phyloP scores from a whole-genome alignment of 2,888 invertebrate species.

The Carabus problematicus region DNA sequence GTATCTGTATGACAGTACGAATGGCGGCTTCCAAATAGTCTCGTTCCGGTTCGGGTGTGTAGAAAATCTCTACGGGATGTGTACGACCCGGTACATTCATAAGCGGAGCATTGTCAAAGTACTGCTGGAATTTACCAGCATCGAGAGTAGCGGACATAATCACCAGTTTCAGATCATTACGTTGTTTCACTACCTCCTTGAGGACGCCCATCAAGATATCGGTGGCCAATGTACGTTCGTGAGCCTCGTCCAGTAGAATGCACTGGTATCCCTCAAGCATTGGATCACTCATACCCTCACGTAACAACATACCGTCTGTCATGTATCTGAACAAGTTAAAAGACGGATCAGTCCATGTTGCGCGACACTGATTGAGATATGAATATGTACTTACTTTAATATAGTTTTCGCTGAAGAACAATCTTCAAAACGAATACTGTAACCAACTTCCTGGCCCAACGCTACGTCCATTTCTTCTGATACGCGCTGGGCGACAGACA shows the following conservation, averaged over 20 bases:
- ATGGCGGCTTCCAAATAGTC: conserved; percentile 99
- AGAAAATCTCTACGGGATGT: conserved; percentile 97
- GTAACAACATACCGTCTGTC: conserved; percentile 99
- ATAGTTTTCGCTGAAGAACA: conserved; percentile 94
- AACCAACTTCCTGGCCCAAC: conserved; percentile 90
- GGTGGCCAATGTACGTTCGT: conserved; percentile 97
- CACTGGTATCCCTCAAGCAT: conserved; percentile 96
- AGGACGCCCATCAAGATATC: conserved; percentile 99
- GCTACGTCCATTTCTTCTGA: conserved; percentile 99
- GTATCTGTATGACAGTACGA: conserved; percentile 92
- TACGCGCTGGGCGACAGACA: conserved; percentile 98
- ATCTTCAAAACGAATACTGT: conserved; percentile 98
- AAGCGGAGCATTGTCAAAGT: conserved; percentile 97
- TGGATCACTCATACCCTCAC: conserved; percentile 99
- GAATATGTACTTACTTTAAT: conserved; percentile 79
- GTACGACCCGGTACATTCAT: conserved; percentile 98
- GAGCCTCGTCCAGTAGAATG: conserved; percentile 96
- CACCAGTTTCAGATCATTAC: conserved; percentile 92
- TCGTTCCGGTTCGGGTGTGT: conserved; percentile 97
- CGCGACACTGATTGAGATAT: no score
- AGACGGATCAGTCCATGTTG: conserved; percentile 1
- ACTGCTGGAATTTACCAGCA: conserved; percentile 99
- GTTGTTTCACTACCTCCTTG: conserved; percentile 94
- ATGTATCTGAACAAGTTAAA: conserved; percentile 83
- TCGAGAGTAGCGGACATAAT: conserved; percentile 99